Conservation (phyloP, 2,797 vertebrate species). For the Enteromius paludinosus region DNA sequence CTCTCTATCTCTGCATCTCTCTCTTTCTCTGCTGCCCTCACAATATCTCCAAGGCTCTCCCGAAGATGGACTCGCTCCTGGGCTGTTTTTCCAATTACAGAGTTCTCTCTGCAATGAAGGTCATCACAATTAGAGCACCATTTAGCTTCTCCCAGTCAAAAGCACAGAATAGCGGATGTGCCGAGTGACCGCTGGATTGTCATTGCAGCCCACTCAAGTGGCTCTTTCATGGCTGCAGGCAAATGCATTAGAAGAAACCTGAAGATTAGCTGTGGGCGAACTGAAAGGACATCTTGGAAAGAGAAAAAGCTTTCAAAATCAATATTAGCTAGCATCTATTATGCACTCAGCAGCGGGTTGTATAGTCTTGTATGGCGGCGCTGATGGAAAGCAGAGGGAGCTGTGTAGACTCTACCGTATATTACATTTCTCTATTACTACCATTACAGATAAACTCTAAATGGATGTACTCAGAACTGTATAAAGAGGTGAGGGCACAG, state of each 20-base stretch:
- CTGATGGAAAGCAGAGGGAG: conserved; percentile 62
- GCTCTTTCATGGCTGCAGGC: conserved; percentile 83
- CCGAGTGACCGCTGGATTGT: conserved; percentile 73
- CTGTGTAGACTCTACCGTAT: conserved; percentile 57
- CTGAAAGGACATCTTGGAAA: conserved; percentile 68
- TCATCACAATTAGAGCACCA: conserved; percentile 82
- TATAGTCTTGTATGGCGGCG: conserved; percentile 56
- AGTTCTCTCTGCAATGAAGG: conserved; percentile 74
- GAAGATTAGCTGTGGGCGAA: conserved; percentile 70
- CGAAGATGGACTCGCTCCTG: conserved; percentile 71
- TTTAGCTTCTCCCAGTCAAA: conserved; percentile 79
- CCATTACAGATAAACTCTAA: conserved; percentile 52
- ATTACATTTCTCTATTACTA: conserved; percentile 54
- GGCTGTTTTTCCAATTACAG: conserved; percentile 78
- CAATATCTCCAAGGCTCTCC: conserved; percentile 63
- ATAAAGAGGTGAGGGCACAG: conserved; percentile 7
- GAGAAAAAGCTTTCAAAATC: conserved; percentile 72
- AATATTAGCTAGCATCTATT: conserved; percentile 68
- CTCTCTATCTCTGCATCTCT: conserved; percentile 24
- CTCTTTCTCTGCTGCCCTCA: conserved; percentile 1
- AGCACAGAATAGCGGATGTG: conserved; percentile 79
- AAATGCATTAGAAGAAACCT: conserved; percentile 81
- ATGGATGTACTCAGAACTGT: conserved; percentile 6
- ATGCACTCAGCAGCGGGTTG: conserved; percentile 55
- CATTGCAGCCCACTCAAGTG: conserved; percentile 81